Evolutionary conservation across 2,888 invertebrate species (phyloP).

Genomic region (Rhorus exstirpatorius): DNA sequence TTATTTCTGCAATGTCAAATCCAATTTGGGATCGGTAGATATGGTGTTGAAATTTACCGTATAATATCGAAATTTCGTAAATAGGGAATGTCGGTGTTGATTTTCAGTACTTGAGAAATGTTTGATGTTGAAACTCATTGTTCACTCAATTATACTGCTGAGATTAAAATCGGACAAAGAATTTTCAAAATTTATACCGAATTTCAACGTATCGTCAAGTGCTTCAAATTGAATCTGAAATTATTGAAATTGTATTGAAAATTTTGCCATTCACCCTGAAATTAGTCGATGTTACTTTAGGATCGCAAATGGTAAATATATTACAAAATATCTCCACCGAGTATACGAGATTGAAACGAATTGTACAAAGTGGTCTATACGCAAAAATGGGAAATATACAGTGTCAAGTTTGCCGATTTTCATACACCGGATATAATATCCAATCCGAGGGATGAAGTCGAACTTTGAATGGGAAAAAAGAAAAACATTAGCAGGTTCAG

Average conservation of each 20-base stretch:
- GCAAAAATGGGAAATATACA: too few species aligned
- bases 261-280: conserved; percentile 7
- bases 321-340: too few species aligned
- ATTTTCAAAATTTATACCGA: neutral
- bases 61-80: too few species aligned
- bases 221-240: too few species aligned
- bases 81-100: neutral
- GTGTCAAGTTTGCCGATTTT: too few species aligned
- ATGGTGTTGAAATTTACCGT: too few species aligned
- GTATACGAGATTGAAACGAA: too few species aligned
- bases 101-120: neutral
- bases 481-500: conserved; percentile 3
- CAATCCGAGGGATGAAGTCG: too few species aligned
- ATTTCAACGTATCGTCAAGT: neutral
- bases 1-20: neutral
- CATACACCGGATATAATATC: too few species aligned
- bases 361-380: too few species aligned
- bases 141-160: neutral
- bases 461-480: neutral
- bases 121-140: neutral
- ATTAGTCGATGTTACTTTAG: too few species aligned
- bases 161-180: neutral
- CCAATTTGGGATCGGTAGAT: neutral
- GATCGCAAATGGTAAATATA: too few species aligned
- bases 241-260: neutral